Evolutionary conservation across 1,140 invertebrate species (phyloP).

Genomic region (Euglossa dilemma): DNA sequence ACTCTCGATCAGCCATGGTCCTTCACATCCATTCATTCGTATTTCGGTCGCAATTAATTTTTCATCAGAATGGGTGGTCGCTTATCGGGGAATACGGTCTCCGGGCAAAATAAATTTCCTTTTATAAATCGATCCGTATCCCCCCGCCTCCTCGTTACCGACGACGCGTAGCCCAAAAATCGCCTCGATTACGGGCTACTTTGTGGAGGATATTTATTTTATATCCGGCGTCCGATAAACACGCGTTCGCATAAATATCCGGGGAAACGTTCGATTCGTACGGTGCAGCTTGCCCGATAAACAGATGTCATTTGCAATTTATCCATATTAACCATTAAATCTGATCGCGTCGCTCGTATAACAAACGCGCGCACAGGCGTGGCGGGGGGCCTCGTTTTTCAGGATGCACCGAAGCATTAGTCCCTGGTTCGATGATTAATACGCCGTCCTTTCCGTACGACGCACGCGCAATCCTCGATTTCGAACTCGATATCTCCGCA

Average conservation of each 20-base stretch:
- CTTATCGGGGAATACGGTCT: not conserved
- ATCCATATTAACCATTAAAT: slow-evolving; percentile 48
- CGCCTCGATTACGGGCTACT: slow-evolving; percentile 1
- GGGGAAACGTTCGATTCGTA: slow-evolving; percentile 1
- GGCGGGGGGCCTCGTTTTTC: slow-evolving; percentile 29
- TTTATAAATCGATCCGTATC: not conserved
- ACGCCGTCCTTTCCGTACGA: slow-evolving; percentile 3
- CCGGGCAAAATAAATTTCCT: slow-evolving; percentile 6
- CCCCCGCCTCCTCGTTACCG: too few relatives aligned
- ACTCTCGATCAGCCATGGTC: not conserved
- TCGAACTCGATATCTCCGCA: slow-evolving; percentile 38
- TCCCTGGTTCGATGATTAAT: slow-evolving; percentile 33
- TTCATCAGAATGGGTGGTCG: not conserved
- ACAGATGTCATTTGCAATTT: slow-evolving; percentile 54
- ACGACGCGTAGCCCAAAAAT: not conserved
- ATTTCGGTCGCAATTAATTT: slow-evolving; percentile 26
- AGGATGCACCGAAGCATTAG: slow-evolving; percentile 35
- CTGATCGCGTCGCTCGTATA: slow-evolving; percentile 10
- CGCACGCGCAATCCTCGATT: slow-evolving; percentile 14
- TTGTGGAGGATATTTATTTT: slow-evolving; percentile 34
- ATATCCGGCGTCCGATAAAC: slow-evolving; percentile 23
- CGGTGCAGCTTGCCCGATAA: slow-evolving; percentile 22
- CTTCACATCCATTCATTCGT: not conserved
- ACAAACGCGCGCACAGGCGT: slow-evolving; percentile 14
- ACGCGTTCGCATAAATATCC: slow-evolving; percentile 27